Base-by-base conservation (phyloP, 2,888 invertebrate species). In the Fragum sueziense region DNA sequence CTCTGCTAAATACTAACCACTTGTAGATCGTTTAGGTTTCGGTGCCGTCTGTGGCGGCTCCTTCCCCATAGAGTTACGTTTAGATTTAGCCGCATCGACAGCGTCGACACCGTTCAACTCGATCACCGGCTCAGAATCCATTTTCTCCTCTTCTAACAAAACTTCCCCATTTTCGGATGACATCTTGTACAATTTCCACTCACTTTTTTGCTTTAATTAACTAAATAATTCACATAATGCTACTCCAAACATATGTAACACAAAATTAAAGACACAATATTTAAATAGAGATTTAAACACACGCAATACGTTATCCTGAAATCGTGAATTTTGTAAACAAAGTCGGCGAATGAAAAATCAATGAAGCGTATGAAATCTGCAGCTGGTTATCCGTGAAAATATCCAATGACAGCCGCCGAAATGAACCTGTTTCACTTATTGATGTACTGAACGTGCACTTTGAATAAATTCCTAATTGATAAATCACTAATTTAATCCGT, bases 21-120 rank as follows among this genome's bases (percentile, higher is more conserved):
- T 25, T 41, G 41, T 52, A 9, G 73, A 73, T 41, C 65, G 11
- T 51, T 71, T 65, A 70, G 85, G 79, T 79, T 78, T 81, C 76
- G 79, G 86, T 74, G 80, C 83, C 52, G 77, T 75, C 41, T 27
- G 71, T 54, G 70, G 70, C 41, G 78, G 74, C 61, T 61, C 61
- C 33, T 33, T 61, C 25, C 25, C 41, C 25, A 41, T 41, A 14
- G 41, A 65, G 14, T 34, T 34, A 9, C 41, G 37, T 27, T 65
- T 65, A 20, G 65, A 65, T 22, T 65, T 65, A 11, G 29, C 17
- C 14, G 41, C 22, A 14, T 65, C 65, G 11, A 65, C 65, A 41
- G 1, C 41, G 27, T 65, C 65, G 1, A 65, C 65, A 25, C 37
- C 65, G 25, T 65, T 65, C 22, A 41, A 22, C 1, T n/a, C 65